A percentile compares a stretch with the other conserved stretches of the same genome.
phyloP scores from a whole-genome alignment of 2,113 vertebrate genomes.

The Microtus ochrogaster region DNA sequence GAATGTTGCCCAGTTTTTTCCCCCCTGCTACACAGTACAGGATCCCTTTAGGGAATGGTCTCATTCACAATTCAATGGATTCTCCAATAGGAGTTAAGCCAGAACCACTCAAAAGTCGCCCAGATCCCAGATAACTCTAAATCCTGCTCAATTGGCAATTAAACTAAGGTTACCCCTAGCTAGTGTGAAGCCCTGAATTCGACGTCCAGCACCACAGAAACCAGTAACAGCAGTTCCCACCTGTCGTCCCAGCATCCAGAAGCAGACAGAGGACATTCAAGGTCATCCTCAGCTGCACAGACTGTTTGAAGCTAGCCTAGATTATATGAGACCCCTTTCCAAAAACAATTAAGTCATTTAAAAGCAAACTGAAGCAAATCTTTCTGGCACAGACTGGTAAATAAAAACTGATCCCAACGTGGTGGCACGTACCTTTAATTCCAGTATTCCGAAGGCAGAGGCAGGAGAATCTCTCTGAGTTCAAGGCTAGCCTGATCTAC shows the following conservation, averaged over 20 bases:
- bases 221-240: neutral
- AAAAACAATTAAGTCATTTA: neutral
- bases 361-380: conserved; percentile 20
- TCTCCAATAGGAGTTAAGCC: neutral
- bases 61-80: neutral
- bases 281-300: neutral
- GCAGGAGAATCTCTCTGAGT: neutral
- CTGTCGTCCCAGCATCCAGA: neutral
- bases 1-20: neutral
- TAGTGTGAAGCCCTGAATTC: neutral
- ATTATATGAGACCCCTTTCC: neutral
- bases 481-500: neutral
- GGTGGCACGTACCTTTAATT: neutral
- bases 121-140: neutral
- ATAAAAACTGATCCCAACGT: neutral
- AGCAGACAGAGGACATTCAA: neutral
- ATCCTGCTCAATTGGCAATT: neutral
- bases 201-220: neutral
- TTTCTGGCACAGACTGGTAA: neutral
- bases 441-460: neutral
- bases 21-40: neutral
- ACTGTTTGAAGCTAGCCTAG: neutral
- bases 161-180: neutral
- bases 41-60: neutral
- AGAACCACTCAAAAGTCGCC: neutral